These are phyloP conservation scores for Zaprionus capensis DNA, from an alignment of 1,140 invertebrate species.

Conservation along the genomic window DNA sequence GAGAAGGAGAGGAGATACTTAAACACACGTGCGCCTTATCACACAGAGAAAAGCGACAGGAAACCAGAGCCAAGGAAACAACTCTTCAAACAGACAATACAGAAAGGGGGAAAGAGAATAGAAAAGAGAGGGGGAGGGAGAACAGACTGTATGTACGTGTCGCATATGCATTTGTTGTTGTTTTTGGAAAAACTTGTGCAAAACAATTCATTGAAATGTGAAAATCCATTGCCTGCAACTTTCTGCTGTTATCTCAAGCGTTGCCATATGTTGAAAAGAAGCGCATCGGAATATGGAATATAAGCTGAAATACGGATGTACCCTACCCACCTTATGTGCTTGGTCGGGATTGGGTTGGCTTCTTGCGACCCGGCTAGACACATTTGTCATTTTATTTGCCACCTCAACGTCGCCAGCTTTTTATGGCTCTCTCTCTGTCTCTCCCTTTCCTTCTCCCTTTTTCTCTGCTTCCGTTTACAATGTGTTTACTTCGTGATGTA, in stretches of 20 bases:
- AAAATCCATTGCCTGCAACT: slow-evolving; percentile 24
- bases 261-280: slow-evolving; percentile 39
- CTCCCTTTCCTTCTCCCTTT: not conserved
- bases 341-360: not conserved
- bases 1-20: slow-evolving; percentile 1
- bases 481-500: not conserved
- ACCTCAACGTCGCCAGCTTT: slow-evolving; percentile 25
- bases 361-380: slow-evolving; percentile 57
- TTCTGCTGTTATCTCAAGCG: slow-evolving; percentile 57
- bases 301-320: not conserved
- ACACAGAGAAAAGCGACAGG: slow-evolving; percentile 17
- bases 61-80: slow-evolving; percentile 27
- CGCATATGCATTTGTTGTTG: slow-evolving; percentile 30
- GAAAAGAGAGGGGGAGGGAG: not conserved
- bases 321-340: not conserved
- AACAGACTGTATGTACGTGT: not conserved
- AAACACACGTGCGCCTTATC: slow-evolving; percentile 42
- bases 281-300: not conserved
- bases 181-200: slow-evolving; percentile 24
- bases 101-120: not conserved
- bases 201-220: slow-evolving; percentile 23
- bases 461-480: slow-evolving; percentile 1
- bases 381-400: slow-evolving; percentile 70
- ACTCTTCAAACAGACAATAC: slow-evolving; percentile 11
- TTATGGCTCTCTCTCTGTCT: not conserved